Conservation (phyloP, 2,888 invertebrate species). For the Chrysolina americana region DNA sequence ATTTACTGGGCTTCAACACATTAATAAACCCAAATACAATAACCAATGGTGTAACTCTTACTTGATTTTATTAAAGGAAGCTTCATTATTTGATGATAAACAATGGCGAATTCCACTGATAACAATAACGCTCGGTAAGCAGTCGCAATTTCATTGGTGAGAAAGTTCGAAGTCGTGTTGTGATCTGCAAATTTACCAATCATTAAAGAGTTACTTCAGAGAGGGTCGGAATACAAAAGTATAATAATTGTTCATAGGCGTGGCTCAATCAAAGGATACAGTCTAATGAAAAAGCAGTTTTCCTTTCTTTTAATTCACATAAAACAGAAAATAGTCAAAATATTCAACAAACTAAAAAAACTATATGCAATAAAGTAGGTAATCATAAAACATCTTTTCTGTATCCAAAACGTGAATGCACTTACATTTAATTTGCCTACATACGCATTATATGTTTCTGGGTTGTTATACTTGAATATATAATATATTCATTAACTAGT, state of each 20-base stretch:
- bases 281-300: neutral
- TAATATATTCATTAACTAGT: no score
- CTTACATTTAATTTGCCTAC: no score
- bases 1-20: no score
- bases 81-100: slow-evolving; percentile 29
- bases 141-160: slow-evolving; percentile 36
- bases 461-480: no score
- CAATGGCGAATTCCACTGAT: slow-evolving; percentile 35
- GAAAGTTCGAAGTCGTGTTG: slow-evolving; percentile 10
- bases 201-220: slow-evolving; percentile 7
- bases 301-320: neutral
- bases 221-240: slow-evolving; percentile 25
- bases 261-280: neutral
- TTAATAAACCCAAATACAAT: no score
- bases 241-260: slow-evolving; percentile 16
- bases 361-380: no score
- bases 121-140: slow-evolving; percentile 36
- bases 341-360: no score
- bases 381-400: no score
- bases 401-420: no score
- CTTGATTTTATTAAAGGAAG: neutral
- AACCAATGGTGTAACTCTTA: no score
- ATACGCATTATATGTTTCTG: no score
- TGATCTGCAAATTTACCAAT: slow-evolving; percentile 13
- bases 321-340: neutral